Conservation (phyloP, 2,888 invertebrate genomes). For the Lordiphosa andalusiaca region DNA sequence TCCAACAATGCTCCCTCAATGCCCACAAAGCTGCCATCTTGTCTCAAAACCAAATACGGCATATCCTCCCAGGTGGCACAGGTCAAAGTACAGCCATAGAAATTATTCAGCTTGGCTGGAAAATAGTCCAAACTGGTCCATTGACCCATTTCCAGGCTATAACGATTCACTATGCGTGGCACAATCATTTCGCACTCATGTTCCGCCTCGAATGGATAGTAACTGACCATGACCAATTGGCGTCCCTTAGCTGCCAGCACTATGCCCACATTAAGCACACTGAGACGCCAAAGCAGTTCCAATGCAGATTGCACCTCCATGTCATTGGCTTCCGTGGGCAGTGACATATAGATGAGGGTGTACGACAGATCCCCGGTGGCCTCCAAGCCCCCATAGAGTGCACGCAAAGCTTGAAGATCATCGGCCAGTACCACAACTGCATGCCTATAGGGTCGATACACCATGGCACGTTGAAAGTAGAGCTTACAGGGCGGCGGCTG, state of each 20-base stretch:
- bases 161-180: constrained; percentile 60
- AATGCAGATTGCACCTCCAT: constrained; percentile 39
- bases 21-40: constrained; percentile 51
- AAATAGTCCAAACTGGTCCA: constrained; percentile 49
- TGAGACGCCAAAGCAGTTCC: constrained; percentile 51
- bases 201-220: constrained; percentile 55
- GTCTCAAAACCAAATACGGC: constrained; percentile 59
- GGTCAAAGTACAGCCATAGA: constrained; percentile 64
- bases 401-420: constrained; percentile 36
- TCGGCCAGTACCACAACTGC: constrained; percentile 54
- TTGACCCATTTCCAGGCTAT: background rate
- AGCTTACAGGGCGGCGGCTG: constrained; percentile 24
- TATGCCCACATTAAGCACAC: constrained; percentile 53
- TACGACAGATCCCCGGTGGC: constrained; percentile 59
- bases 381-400: constrained; percentile 30
- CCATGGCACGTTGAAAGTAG: constrained; percentile 25
- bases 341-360: constrained; percentile 52
- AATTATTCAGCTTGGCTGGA: constrained; percentile 58
- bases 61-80: constrained; percentile 73
- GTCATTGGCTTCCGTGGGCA: constrained; percentile 22
- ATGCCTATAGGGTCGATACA: constrained; percentile 47
- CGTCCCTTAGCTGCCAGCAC: background rate
- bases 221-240: constrained; percentile 57
- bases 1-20: constrained; percentile 70
- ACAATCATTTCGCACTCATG: constrained; percentile 46